phyloP scores from a whole-genome alignment of 2,888 invertebrate genomes.

The Podabrus alpinus region DNA sequence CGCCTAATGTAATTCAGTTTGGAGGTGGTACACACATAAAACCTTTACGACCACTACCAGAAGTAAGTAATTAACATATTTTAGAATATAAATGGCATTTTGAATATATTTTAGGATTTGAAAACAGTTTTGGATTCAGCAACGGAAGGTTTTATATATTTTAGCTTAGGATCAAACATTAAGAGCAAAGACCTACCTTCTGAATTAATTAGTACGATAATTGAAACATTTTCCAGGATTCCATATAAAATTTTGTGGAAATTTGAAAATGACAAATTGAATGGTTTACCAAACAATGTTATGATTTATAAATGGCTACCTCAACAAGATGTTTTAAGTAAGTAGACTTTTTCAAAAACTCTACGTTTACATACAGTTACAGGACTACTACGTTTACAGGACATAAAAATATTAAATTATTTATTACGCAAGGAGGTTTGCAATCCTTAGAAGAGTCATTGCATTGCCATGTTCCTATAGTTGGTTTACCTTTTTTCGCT shows the following conservation, averaged over 20 bases:
- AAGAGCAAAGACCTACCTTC: slow-evolving; percentile 24
- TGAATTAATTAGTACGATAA: slow-evolving; percentile 42
- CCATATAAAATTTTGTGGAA: slow-evolving; percentile 56
- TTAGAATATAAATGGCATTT: not conserved
- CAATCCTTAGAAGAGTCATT: not conserved
- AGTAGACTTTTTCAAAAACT: not conserved
- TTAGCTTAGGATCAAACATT: slow-evolving; percentile 9
- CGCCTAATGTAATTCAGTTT: slow-evolving; percentile 46
- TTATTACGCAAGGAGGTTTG: slow-evolving; percentile 20
- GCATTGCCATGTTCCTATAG: not conserved
- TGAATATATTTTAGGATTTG: not conserved
- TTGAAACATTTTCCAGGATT: slow-evolving; percentile 50
- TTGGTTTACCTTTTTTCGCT: not conserved
- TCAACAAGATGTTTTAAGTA: slow-evolving; percentile 47
- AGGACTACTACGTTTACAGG: too few species aligned
- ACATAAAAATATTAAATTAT: not conserved
- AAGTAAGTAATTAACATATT: slow-evolving; percentile 32
- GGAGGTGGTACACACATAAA: slow-evolving; percentile 43
- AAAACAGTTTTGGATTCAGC: not conserved
- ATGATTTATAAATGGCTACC: slow-evolving; percentile 52
- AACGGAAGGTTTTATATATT: slow-evolving; percentile 34
- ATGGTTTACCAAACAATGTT: slow-evolving; percentile 50
- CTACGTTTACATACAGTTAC: too few species aligned
- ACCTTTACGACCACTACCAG: slow-evolving; percentile 36
- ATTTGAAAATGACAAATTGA: slow-evolving; percentile 48